These are phyloP conservation scores for Deilephila elpenor DNA, from an alignment of 2,888 invertebrate genomes.

Conservation along the genomic window DNA sequence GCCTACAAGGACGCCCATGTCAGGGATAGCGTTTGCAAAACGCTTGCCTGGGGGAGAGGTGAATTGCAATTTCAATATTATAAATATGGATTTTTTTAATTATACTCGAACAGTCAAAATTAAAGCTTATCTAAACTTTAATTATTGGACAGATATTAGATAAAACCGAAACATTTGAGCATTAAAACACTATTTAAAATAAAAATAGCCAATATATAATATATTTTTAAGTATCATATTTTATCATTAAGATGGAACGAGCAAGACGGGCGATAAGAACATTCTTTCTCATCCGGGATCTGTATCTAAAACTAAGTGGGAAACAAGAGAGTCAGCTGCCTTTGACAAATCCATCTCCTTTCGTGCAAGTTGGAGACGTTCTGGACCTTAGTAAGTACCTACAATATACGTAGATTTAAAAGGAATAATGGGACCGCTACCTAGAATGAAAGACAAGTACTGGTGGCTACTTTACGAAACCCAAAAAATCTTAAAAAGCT, in stretches of 20 bases:
- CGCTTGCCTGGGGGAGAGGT: constrained; percentile 98
- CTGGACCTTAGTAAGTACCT: constrained; percentile 94
- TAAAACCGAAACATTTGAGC: too few species aligned
- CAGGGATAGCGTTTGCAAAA: constrained; percentile 97
- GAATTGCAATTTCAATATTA: constrained; percentile 43
- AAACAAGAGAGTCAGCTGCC: constrained; percentile 95
- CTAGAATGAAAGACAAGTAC: too few species aligned
- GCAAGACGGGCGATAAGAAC: constrained; percentile 95
- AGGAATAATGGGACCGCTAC: too few species aligned
- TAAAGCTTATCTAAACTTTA: too few species aligned
- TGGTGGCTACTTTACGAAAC: too few species aligned
- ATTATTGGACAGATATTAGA: too few species aligned
- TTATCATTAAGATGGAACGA: constrained; percentile 88
- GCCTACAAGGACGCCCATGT: constrained; percentile 97
- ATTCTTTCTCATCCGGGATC: constrained; percentile 93
- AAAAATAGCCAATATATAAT: too few species aligned
- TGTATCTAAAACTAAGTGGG: constrained; percentile 91
- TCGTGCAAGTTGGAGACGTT: constrained; percentile 96
- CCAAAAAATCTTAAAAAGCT: too few species aligned
- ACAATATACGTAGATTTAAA: not conserved
- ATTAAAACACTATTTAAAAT: too few species aligned
- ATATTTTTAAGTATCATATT: not conserved
- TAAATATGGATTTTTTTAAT: too few species aligned
- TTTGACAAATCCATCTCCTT: constrained; percentile 93
- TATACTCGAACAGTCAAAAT: too few species aligned